Evolutionary conservation across 2,113 vertebrate genomes (phyloP), one percentile per base, ranked within the genome.

Genomic region (Clarias batrachus): DNA sequence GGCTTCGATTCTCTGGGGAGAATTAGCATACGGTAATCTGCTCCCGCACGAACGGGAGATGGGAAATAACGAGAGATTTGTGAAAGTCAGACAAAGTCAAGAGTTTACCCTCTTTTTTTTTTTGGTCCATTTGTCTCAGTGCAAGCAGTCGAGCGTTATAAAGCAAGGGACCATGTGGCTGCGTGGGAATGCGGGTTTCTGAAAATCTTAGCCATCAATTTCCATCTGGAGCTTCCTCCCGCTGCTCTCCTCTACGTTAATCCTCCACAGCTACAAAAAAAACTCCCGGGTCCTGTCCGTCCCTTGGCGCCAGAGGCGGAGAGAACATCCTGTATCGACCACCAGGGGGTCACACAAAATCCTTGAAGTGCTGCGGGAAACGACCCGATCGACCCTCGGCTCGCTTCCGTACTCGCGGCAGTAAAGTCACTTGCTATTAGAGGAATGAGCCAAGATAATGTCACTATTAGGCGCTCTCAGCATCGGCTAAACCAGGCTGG

Each of bases 211-310:
- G 80, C 76, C 82, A 82, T 76, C 37, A 19, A 76, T 87, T 82
- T 87, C 87, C 82, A 87, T 86, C 88, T 89, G 87, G 82, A 77
- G 63, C 74, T 70, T n/a, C 25, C 83, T 87, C 70, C 84, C 81
- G 83, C 81, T 78, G 25, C 71, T 65, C 57, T 56, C 85, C 83
- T 87, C 66, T 25, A 68, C 7, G 76, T 17, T 62, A 59, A 79
- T 79, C 66, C 74, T 74, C 59, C 41, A 52, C 57, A 17, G 57
- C 41, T 48, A 81, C 82, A 71, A n/a, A 10, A n/a, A 10, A 71
- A n/a, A 10, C 19, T 37, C 30, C 63, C 33, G 33, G 54, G 14
- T 70, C 19, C 65, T 11, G 17, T 56, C 25, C 27, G 54, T 56
- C 25, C 70, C 62, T 21, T 5, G 13, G 37, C 37, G 33, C 52